Evolutionary conservation across 1,140 invertebrate genomes (phyloP).

Genomic region (Campoletis sonorensis): DNA sequence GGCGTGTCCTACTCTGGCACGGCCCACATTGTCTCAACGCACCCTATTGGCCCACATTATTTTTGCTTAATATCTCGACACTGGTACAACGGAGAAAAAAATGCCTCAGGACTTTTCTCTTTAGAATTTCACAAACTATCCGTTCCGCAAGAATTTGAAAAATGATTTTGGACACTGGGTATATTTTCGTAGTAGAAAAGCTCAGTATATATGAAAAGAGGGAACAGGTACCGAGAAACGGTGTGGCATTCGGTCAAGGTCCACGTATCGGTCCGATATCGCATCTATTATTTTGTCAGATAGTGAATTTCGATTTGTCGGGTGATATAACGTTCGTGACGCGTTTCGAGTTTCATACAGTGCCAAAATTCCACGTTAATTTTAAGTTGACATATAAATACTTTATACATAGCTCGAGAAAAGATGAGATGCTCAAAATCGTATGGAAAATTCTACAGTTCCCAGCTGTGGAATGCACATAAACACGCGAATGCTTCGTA

Average conservation of each 20-base stretch:
- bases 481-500: constrained; percentile 8
- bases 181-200: too few relatives aligned
- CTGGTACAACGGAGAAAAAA: too few relatives aligned
- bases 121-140: too few relatives aligned
- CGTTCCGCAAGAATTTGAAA: too few relatives aligned
- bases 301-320: constrained; percentile 50
- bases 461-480: neutral
- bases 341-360: constrained; percentile 14
- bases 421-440: neutral
- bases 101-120: too few relatives aligned
- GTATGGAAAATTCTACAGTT: constrained; percentile 1
- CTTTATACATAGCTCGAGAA: neutral
- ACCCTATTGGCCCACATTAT: too few relatives aligned
- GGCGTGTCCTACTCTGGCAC: too few relatives aligned
- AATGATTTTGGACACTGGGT: too few relatives aligned
- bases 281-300: constrained; percentile 51
- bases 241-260: constrained; percentile 62
- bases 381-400: neutral
- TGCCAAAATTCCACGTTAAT: constrained; percentile 11
- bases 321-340: constrained; percentile 48
- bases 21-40: too few relatives aligned
- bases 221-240: neutral
- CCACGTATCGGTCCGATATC: constrained; percentile 55
- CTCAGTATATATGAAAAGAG: neutral
- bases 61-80: too few relatives aligned